Base-by-base conservation (phyloP, 2,113 vertebrate species). In the Nycticorax nycticorax region DNA sequence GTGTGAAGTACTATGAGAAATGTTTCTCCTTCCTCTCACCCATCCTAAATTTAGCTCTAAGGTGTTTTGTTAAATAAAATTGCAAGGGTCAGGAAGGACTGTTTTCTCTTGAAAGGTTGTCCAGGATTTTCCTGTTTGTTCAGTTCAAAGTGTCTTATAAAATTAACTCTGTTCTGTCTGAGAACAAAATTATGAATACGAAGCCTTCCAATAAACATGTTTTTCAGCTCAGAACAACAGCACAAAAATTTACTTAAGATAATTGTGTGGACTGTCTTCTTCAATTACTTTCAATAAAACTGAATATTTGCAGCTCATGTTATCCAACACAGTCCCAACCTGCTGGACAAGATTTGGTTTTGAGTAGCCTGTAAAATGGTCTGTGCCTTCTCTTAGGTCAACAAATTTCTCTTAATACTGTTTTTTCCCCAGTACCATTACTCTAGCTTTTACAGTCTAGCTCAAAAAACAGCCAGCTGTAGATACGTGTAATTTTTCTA, bases 221-320 rank as follows among this genome's bases (percentile, higher is more conserved):
- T 93, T 96, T 93, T 92, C 33, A 93, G 32, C 47, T 94, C 48
- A 83, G 55, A 96, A 92, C 62, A 93, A 82, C 73, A 85, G 57
- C 19, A 41, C 56, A 72, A 82, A 93, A 94, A 73, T 66, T 48
- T 76, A 53, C 12, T 73, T 2, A 7, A 89, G 84, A 94, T 92
- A 97, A 89, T 91, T 94, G 39, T 48, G 20, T 82, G 35, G 62
- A 91, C 68, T 96, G 93, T 75, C 94, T 16, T 90, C 77, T 92
- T 93, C 91, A 95, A 97, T 97, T 97, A 97, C 71, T 83, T 97
- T 92, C 94, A 95, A 88, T 97, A 97, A 97, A 97, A 93, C 67
- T 96, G 96, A 97, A 97, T 92, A 95, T 95, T 94, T 96, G 95
- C 94, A 97, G 96, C 80, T 94, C 57, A 12, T 64, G 33, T 97